phyloP scores from a whole-genome alignment of 2,797 vertebrate species.

The Saxicola maurus region DNA sequence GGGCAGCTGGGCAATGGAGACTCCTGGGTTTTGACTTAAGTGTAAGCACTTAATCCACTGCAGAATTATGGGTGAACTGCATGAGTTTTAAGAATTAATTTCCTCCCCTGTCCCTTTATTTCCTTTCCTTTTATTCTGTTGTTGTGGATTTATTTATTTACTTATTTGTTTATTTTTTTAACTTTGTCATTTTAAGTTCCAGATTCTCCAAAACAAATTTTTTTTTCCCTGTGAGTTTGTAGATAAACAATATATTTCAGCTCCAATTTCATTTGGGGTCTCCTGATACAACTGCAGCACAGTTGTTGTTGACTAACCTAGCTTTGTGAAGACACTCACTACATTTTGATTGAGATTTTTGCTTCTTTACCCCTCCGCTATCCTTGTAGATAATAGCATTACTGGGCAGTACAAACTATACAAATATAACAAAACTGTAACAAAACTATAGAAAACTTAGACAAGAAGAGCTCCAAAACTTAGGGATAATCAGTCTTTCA shows the following conservation, averaged over 20 bases:
- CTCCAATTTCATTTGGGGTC: not conserved
- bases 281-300: not conserved
- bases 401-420: not conserved
- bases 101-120: not conserved
- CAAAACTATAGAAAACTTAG: not conserved
- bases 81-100: not conserved
- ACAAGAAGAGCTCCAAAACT: not conserved
- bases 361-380: not conserved
- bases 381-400: not conserved
- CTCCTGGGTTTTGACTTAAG: not conserved
- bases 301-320: not conserved
- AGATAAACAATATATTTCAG: not conserved
- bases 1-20: not conserved
- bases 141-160: not conserved
- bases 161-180: not conserved
- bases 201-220: not conserved
- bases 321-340: not conserved
- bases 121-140: not conserved
- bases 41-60: not conserved
- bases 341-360: not conserved
- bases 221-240: not conserved
- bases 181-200: not conserved
- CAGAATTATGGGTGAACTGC: not conserved
- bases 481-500: not conserved
- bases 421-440: too few relatives aligned